Conservation (phyloP, 2,113 vertebrate genomes). For the Rallus limicola region DNA sequence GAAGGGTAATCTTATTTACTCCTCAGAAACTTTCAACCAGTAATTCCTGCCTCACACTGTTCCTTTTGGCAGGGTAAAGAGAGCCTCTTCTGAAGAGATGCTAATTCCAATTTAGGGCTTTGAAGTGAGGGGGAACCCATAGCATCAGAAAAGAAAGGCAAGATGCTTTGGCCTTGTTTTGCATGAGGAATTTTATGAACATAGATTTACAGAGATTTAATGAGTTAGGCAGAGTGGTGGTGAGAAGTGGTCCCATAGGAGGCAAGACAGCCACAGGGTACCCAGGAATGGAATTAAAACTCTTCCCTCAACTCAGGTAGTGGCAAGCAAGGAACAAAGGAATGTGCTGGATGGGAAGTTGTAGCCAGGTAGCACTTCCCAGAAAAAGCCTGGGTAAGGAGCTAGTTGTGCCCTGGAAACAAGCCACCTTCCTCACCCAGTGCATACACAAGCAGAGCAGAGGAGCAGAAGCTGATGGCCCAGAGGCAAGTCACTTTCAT, state of each 20-base stretch:
- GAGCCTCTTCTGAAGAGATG: background rate
- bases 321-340: background rate
- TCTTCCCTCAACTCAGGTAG: background rate
- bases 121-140: background rate
- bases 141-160: background rate
- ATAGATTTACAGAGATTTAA: background rate
- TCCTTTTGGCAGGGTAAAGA: background rate
- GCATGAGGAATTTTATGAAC: background rate
- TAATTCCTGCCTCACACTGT: background rate
- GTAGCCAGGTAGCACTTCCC: background rate
- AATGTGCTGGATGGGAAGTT: background rate
- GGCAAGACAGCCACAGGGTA: background rate
- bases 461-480: background rate
- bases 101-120: background rate
- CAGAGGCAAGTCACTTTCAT: background rate
- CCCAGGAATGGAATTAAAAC: background rate
- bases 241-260: background rate
- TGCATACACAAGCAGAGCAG: accelerated
- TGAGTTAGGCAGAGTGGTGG: background rate
- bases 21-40: background rate
- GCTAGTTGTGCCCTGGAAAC: background rate
- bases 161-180: background rate
- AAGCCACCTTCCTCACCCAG: background rate
- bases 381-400: background rate
- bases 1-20: background rate